phyloP scores from a whole-genome alignment of 2,888 invertebrate genomes.

The Drosophila stalkeri region DNA sequence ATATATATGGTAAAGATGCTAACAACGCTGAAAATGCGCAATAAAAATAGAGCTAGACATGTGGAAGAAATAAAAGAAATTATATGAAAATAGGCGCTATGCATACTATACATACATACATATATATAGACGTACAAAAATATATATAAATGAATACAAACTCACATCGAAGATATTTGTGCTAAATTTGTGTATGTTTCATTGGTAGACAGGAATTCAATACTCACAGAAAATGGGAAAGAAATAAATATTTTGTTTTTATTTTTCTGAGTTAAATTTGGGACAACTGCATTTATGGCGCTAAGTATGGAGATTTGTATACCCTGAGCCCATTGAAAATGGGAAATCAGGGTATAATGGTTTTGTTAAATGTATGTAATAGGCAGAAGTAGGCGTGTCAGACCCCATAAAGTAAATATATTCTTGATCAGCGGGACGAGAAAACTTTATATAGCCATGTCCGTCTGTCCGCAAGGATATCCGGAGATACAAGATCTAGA shows the following conservation, averaged over 20 bases:
- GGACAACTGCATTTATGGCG: slow-evolving; percentile 66
- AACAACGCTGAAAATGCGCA: slow-evolving; percentile 72
- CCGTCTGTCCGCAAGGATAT: too few species aligned
- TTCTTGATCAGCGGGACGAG: too few species aligned
- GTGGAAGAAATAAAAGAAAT: slow-evolving; percentile 76
- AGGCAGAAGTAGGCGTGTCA: too few species aligned
- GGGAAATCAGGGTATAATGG: too few species aligned
- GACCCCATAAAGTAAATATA: too few species aligned
- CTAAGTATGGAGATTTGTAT: slow-evolving; percentile 21
- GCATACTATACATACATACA: slow-evolving; percentile 35
- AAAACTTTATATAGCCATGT: too few species aligned
- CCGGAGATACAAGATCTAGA: too few species aligned
- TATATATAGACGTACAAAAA: slow-evolving; percentile 15
- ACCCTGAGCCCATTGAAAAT: too few species aligned
- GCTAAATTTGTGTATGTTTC: slow-evolving; percentile 58
- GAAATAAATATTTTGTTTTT: slow-evolving; percentile 41
- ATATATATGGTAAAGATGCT: slow-evolving; percentile 43
- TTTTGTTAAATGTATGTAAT: too few species aligned
- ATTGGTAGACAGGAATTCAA: slow-evolving; percentile 72
- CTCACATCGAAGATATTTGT: slow-evolving; percentile 61
- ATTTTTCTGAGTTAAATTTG: slow-evolving; percentile 44
- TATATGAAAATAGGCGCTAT: slow-evolving; percentile 77
- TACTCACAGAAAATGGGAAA: slow-evolving; percentile 51
- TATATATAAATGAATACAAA: slow-evolving; percentile 23
- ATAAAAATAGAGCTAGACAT: slow-evolving; percentile 76